Base-by-base conservation (phyloP, 2,888 invertebrate species). In the Orchestes rusci region DNA sequence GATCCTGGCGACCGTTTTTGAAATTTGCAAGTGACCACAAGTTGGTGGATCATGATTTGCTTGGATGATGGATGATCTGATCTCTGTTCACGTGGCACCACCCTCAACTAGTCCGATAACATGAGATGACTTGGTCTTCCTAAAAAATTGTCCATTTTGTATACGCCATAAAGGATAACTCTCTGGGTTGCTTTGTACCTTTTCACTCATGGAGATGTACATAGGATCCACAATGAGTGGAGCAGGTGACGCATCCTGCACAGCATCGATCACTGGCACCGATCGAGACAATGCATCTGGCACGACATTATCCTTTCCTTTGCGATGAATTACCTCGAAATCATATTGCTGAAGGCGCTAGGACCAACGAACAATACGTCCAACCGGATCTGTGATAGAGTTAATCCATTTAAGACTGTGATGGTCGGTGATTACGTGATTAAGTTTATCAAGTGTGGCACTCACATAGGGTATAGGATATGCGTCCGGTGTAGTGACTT, bases 391-490 rank as follows among this genome's bases (percentile, higher is more conserved):
- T 23, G 48, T 52, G 7, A 52, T n/a, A 12, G 31, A 19, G 31
- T 51, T 27, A 7, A 53, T 23, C 53, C 53, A 55, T 10, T 49
- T 7, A 4, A 56, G 33, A 4, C 51, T 46, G 13, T 37, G 31
- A 33, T 55, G 53, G 32, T 55, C 51, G 1, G 54, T 53, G 15
- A 53, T 34, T 5, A 56, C 43, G 13, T 43, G 23, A 13, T 31
- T 3, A 4, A 43, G 20, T 20, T 43, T 43, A n/a, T 43, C 44
- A 3, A 43, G 16, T 7, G 44, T 43, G 7, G 44, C 15, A 28
- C 20, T 43, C 8, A 43, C 27, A 42, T 15, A 43, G 3, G 39
- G 39, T 4, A 43, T 5, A 10, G 39, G 44, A 16, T 43, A 43
- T 4, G 44, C 44, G 15, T 43, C 39, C 10, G 20, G 18, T 5